Base-by-base conservation (phyloP, 2,113 vertebrate species). In the Acanthisitta chloris region DNA sequence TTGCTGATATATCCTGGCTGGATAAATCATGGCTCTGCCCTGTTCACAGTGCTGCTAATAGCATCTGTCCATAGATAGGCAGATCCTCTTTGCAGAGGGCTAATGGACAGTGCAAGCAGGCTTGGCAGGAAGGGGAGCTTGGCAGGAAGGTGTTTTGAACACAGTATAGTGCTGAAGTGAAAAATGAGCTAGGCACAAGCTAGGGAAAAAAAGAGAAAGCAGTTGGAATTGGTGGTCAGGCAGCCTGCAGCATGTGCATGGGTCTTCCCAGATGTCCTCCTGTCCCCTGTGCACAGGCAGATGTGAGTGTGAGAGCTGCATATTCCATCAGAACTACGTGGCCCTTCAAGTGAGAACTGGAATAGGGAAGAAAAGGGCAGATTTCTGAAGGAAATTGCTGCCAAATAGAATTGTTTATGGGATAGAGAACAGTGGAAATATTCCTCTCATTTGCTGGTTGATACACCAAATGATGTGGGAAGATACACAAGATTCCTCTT, bases 311-410 rank as follows among this genome's bases (percentile, higher is more conserved):
- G 1, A 40, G 31, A 72, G 45, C 4, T n/a, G 52, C 15, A 3
- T 34, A 5, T 45, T 31, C 45, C 29, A 16, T 14, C 64, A 38
- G 42, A 59, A 21, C 51, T 40, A 0, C 0, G 0, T 40, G 57
- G 28, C 33, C 18, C 23, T 57, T 74, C 43, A 14, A 6, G 17
- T 26, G 29, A 58, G 54, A 71, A 8, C 45, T 74, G 36, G 25
- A 89, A 34, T 1, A 31, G 62, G 52, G 25, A 49, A 17, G 20
- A 17, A 48, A 72, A 49, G 48, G 78, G 26, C 69, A 81, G 29
- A 28, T 82, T 82, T 52, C 57, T 82, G 38, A 57, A 82, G 31
- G 28, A 55, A 79, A 28, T 33, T 24, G 7, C 12, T 72, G n/a
- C 43, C 48, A 55, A 52, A 36, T n/a, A 31, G 31, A 26, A 14